Conservation (phyloP, 2,113 vertebrate species). For the Syngnathus typhle region DNA sequence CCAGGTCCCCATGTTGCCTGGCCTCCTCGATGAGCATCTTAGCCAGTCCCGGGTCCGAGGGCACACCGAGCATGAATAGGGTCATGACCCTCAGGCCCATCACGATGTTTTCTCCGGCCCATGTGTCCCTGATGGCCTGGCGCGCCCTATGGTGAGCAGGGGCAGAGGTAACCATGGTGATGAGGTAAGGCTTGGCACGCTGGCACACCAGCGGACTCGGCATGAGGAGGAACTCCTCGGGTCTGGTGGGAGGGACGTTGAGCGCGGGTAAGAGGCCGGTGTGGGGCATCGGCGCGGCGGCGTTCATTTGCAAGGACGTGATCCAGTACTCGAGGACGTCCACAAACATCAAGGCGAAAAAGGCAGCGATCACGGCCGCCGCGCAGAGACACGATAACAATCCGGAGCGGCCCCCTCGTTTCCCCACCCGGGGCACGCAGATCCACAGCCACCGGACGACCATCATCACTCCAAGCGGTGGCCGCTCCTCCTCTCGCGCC, state of each 20-base stretch:
- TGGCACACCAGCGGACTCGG: conserved; percentile 64
- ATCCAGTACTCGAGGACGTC: conserved; percentile 70
- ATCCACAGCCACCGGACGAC: conserved; percentile 53
- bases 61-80: conserved; percentile 77
- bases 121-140: conserved; percentile 77
- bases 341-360: conserved; percentile 63
- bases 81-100: conserved; percentile 70
- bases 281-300: conserved; percentile 25
- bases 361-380: neutral
- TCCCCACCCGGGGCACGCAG: conserved; percentile 57
- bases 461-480: conserved; percentile 39
- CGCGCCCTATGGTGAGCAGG: conserved; percentile 70
- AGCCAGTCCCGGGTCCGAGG: conserved; percentile 45
- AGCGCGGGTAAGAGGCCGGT: conserved; percentile 50
- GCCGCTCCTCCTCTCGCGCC: neutral
- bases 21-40: conserved; percentile 71
- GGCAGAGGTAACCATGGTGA: conserved; percentile 74
- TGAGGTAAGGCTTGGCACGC: conserved; percentile 71
- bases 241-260: conserved; percentile 53
- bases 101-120: conserved; percentile 71
- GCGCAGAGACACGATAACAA: conserved; percentile 34
- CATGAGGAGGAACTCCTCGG: conserved; percentile 69
- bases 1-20: conserved; percentile 67
- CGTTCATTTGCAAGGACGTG: conserved; percentile 61
- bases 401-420: conserved; percentile 44